Percentiles rank a stretch among this genome's conserved stretches.
Evolutionary conservation across 1,140 invertebrate species (phyloP).

Genomic region (Colletes latitarsis): DNA sequence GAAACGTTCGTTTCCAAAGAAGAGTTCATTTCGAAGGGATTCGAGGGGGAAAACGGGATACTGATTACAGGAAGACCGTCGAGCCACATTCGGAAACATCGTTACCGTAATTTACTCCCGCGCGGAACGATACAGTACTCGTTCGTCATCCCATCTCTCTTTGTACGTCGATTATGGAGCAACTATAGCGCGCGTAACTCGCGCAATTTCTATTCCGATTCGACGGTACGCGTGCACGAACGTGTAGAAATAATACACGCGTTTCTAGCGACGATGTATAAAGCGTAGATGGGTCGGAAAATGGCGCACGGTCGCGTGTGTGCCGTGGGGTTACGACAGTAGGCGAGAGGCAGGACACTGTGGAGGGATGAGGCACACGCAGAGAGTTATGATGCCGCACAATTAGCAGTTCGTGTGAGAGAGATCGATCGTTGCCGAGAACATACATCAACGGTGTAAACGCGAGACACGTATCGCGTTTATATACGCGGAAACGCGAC

Average conservation of each 20-base stretch:
- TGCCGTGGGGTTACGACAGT: background rate
- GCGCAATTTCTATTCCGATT: constrained; percentile 36
- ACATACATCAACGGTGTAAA: constrained; percentile 80
- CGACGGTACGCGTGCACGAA: constrained; percentile 48
- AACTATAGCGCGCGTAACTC: constrained; percentile 36
- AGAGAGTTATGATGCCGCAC: constrained; percentile 81
- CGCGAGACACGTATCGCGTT: constrained; percentile 71
- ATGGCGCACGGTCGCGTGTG: background rate
- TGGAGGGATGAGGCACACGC: constrained; percentile 53
- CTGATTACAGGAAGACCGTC: no score
- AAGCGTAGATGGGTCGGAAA: constrained; percentile 47
- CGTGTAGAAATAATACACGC: constrained; percentile 34
- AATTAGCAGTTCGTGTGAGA: constrained; percentile 82
- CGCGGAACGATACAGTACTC: constrained; percentile 38
- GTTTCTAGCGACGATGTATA: constrained; percentile 46
- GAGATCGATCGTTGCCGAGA: constrained; percentile 80
- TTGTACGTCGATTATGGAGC: constrained; percentile 12
- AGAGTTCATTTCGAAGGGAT: no score
- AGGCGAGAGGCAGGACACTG: background rate
- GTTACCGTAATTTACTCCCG: constrained; percentile 63
- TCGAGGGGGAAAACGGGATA: no score
- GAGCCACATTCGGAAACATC: constrained; percentile 57
- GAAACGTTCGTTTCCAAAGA: background rate
- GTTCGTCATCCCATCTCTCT: constrained; percentile 41
- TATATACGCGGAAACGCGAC: constrained; percentile 57